phyloP scores from a whole-genome alignment of 1,140 invertebrate genomes.

The Drosophila littoralis region DNA sequence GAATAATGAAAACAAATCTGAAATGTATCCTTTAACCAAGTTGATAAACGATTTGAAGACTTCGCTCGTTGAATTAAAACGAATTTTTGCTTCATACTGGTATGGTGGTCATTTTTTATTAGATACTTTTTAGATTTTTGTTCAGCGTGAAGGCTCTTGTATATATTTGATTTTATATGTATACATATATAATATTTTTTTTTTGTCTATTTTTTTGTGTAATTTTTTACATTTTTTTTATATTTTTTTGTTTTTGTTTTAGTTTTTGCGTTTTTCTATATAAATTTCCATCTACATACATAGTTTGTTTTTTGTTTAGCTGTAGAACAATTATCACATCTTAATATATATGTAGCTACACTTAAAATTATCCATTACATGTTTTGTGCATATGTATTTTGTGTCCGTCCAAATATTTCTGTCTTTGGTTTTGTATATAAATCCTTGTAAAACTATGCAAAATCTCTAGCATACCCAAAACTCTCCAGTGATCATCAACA shows the following conservation, averaged over 20 bases:
- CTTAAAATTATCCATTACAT: constrained; percentile 78
- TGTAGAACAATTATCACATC: constrained; percentile 82
- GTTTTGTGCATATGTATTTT: constrained; percentile 74
- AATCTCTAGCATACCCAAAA: background rate
- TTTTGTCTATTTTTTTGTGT: constrained; percentile 12
- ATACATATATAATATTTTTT: constrained; percentile 55
- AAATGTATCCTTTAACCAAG: too few species aligned
- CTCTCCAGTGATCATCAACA: constrained; percentile 9
- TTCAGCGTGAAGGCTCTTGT: constrained; percentile 48
- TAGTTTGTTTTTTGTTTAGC: constrained; percentile 50
- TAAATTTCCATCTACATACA: constrained; percentile 50
- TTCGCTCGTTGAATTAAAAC: background rate
- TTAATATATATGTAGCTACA: constrained; percentile 71
- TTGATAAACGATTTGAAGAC: too few species aligned
- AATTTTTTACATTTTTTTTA: constrained; percentile 30
- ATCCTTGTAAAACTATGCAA: constrained; percentile 35
- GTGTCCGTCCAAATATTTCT: background rate
- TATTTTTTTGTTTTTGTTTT: constrained; percentile 15
- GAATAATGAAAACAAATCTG: too few species aligned
- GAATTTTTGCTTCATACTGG: constrained; percentile 50
- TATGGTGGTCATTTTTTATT: constrained; percentile 78
- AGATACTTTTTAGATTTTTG: constrained; percentile 63
- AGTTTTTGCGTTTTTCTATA: constrained; percentile 17
- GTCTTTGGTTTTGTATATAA: constrained; percentile 30
- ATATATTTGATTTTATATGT: constrained; percentile 41